A percentile compares a stretch with the other conserved stretches of the same genome.
These are phyloP conservation scores for Crocidura indochinensis DNA, from an alignment of 2,797 vertebrate species.

Conservation along the genomic window DNA sequence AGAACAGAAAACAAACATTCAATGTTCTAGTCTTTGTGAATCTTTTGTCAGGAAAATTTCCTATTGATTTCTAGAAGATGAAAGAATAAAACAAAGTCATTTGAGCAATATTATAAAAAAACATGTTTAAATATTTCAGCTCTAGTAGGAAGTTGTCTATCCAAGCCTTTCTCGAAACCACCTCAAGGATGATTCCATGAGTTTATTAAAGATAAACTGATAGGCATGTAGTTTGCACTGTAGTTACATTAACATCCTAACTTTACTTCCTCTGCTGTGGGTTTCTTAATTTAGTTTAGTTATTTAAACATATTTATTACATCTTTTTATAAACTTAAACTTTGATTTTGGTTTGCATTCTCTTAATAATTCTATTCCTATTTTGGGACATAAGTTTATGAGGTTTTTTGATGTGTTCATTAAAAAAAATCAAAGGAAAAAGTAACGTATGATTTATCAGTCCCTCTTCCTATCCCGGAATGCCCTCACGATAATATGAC, in stretches of 20 bases:
- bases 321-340: background rate
- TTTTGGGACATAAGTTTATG: background rate
- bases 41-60: constrained; percentile 65
- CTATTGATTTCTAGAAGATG: constrained; percentile 67
- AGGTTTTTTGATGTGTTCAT: constrained; percentile 17
- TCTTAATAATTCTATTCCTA: constrained; percentile 47
- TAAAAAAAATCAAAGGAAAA: constrained; percentile 22
- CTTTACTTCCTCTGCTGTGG: background rate
- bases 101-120: constrained; percentile 48
- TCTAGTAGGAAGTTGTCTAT: background rate
- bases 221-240: background rate
- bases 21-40: constrained; percentile 83
- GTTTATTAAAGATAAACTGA: background rate
- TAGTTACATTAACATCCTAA: background rate
- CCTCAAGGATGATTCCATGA: background rate
- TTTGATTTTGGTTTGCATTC: constrained; percentile 46
- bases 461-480: background rate
- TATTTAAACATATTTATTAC: constrained; percentile 33
- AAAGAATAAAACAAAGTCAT: constrained; percentile 54
- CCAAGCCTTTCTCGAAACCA: background rate
- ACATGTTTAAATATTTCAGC: background rate
- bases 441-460: background rate
- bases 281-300: constrained; percentile 37
- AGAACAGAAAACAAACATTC: constrained; percentile 69
- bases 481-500: background rate